Evolutionary conservation across 2,113 vertebrate species (phyloP), one percentile per base, ranked within the genome.

Genomic region (Eudyptes chrysolophus): DNA sequence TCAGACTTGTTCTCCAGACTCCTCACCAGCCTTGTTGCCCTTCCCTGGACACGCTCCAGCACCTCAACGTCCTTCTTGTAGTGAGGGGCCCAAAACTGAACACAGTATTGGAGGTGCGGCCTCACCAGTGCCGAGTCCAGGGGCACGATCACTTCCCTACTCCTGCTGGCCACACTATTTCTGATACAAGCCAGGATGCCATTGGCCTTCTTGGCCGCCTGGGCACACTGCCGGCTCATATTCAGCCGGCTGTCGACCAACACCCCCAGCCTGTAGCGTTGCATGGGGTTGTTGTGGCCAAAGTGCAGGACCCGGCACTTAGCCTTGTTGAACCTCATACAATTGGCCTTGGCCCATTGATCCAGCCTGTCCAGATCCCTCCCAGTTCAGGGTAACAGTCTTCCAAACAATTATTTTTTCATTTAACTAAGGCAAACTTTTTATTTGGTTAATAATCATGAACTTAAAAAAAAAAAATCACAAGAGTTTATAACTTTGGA

Each of bases 41-140:
- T n/a, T 5, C 34, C 10, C 4, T n/a, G 34, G 57, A 24, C 34
- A 16, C 1, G 9, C 34, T 58, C 20, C 57, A 58, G 34, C 57
- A n/a, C 34, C 57, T 60, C 13, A 7, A 15, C 7, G 34, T 60
- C 34, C 13, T n/a, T 60, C 34, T 60, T n/a, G 57, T 7, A 22
- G 34, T 24, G 34, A n/a, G 34, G 57, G 57, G 20, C 57, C 57
- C 57, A 60, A n/a, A n/a, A n/a, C 57, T 60, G 57, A 58, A n/a
- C 20, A 9, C 34, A 22, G 32, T 2, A 22, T 3, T 58, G 3
- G 2, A 57, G 55, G 30, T 13, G 55, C 5, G 0, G 32, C 30
- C 30, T 57, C 57, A 58, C 57, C 57, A 24, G 57, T n/a, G 57
- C 57, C 2, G 1, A 15, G 20, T 22, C 10, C 20, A 10, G 13